These are phyloP conservation scores for Ectobius pallidus DNA, from an alignment of 2,888 invertebrate species.

Conservation along the genomic window DNA sequence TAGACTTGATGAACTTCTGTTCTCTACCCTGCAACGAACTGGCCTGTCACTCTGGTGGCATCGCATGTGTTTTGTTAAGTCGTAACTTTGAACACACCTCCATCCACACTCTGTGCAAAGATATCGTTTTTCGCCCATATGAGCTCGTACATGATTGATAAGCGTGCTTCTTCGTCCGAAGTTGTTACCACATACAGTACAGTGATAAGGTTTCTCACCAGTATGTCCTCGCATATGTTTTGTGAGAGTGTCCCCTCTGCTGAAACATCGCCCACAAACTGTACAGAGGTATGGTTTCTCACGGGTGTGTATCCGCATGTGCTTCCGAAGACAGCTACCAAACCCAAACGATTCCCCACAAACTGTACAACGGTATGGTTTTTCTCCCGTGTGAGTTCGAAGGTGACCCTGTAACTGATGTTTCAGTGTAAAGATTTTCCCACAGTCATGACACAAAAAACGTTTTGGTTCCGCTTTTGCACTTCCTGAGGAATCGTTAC, in stretches of 20 bases:
- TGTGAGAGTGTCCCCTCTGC: constrained; percentile 18
- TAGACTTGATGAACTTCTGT: neutral
- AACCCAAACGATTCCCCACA: constrained; percentile 25
- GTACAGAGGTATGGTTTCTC: constrained; percentile 21
- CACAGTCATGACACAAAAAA: constrained; percentile 26
- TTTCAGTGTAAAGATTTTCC: constrained; percentile 13
- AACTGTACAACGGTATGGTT: constrained; percentile 21
- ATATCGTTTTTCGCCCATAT: constrained; percentile 26
- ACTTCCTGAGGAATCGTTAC: too few species aligned
- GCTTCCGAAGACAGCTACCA: constrained; percentile 21
- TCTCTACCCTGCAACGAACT: constrained; percentile 11
- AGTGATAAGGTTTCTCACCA: constrained; percentile 21
- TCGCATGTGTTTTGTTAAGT: constrained; percentile 21
- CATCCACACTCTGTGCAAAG: constrained; percentile 23
- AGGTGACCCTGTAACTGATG: constrained; percentile 25
- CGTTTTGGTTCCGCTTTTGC: neutral
- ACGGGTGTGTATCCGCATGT: constrained; percentile 17
- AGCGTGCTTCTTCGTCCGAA: constrained; percentile 20
- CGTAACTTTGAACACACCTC: constrained; percentile 27
- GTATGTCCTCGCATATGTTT: constrained; percentile 26
- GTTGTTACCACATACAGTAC: constrained; percentile 20
- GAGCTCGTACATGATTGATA: constrained; percentile 20
- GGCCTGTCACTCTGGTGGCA: constrained; percentile 14
- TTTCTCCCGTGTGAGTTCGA: constrained; percentile 25
- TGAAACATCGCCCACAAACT: constrained; percentile 16